Conservation (phyloP, 2,888 invertebrate species). For the Sarcophaga carnaria region DNA sequence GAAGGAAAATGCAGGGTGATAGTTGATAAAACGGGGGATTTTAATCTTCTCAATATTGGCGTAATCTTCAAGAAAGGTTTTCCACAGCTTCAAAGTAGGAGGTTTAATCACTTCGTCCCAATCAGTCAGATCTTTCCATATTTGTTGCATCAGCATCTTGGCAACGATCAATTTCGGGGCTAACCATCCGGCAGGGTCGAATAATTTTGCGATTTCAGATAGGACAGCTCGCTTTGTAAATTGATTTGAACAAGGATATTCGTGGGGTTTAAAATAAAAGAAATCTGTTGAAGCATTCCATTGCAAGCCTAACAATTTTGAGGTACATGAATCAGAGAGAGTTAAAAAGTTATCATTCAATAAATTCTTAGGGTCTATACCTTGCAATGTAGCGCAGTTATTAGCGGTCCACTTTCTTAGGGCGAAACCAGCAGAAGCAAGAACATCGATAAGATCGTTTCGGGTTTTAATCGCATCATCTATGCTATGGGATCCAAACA, state of each 20-base stretch:
- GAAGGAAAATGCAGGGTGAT: not conserved
- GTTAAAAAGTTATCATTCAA: not conserved
- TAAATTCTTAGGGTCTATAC: not conserved
- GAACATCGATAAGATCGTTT: not conserved
- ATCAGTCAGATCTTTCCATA: too few species aligned
- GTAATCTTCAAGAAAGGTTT: conserved; percentile 9
- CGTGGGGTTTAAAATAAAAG: not conserved
- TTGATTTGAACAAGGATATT: not conserved
- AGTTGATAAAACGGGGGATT: not conserved
- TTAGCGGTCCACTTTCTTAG: conserved; percentile 1
- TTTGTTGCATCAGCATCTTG: too few species aligned
- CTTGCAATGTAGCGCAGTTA: too few species aligned
- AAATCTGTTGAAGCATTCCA: conserved; percentile 5
- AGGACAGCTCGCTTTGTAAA: not conserved
- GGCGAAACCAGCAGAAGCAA: not conserved
- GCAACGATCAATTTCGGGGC: too few species aligned
- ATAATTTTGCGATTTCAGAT: not conserved
- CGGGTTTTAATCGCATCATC: not conserved
- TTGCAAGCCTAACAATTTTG: not conserved
- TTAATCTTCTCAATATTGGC: not conserved
- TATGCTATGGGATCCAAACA: too few species aligned
- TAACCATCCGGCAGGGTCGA: too few species aligned
- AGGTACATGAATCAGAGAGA: not conserved
- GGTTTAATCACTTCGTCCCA: too few species aligned
- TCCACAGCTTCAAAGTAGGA: too few species aligned